Evolutionary conservation across 2,797 vertebrate genomes (phyloP).

Genomic region (Pipistrellus kuhlii): DNA sequence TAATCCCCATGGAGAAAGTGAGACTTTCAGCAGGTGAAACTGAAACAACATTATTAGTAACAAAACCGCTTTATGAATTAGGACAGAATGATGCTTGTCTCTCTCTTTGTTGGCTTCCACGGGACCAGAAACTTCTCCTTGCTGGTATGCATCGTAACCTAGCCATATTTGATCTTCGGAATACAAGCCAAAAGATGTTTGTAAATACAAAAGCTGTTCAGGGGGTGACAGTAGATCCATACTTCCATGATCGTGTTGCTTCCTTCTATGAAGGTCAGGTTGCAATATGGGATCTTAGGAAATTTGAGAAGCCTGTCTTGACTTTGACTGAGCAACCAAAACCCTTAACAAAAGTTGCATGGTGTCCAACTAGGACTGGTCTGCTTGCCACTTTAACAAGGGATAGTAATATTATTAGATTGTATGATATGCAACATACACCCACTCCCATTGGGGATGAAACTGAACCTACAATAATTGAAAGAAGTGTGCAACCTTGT

Average conservation of each 20-base stretch:
- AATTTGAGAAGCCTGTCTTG: slow-evolving; percentile 98
- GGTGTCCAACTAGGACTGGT: slow-evolving; percentile 98
- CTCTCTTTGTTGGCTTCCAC: slow-evolving; percentile 98
- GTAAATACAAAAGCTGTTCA: slow-evolving; percentile 99
- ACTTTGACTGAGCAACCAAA: slow-evolving; percentile 97
- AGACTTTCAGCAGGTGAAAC: slow-evolving; percentile 93
- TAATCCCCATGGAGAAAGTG: slow-evolving; percentile 92
- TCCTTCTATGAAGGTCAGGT: slow-evolving; percentile 99
- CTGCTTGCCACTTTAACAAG: slow-evolving; percentile 96
- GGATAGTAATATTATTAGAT: slow-evolving; percentile 96
- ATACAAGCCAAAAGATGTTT: slow-evolving; percentile 98
- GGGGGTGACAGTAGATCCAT: slow-evolving; percentile 97
- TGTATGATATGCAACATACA: slow-evolving; percentile 99
- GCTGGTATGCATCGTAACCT: slow-evolving; percentile 99
- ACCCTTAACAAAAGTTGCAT: slow-evolving; percentile 97
- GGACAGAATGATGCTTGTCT: slow-evolving; percentile 98
- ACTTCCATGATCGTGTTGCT: slow-evolving; percentile 96
- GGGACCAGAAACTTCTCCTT: slow-evolving; percentile 96
- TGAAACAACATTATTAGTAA: slow-evolving; percentile 93
- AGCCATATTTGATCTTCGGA: slow-evolving; percentile 97
- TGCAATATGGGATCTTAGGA: slow-evolving; percentile 98
- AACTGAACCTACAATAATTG: slow-evolving; percentile 99
- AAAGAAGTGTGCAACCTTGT: slow-evolving; percentile 96
- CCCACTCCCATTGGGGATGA: slow-evolving; percentile 98
- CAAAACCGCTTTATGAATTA: slow-evolving; percentile 96